These are phyloP conservation scores for Mesorhabditis spiculigera DNA, from an alignment of 2,888 invertebrate genomes.

Conservation along the genomic window DNA sequence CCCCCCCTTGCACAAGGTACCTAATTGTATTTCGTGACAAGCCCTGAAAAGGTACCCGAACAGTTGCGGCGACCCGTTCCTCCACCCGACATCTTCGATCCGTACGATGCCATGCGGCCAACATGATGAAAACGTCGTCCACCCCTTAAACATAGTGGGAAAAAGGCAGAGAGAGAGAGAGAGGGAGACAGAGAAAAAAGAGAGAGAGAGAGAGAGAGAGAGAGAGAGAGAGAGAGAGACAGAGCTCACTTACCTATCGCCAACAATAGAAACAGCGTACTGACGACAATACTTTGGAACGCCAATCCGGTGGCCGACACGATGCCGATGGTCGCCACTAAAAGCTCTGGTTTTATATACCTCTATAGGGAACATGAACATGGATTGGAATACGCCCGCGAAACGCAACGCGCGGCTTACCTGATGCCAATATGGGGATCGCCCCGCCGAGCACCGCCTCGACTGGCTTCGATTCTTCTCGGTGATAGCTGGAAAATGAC, in stretches of 20 bases:
- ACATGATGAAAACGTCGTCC: conserved; percentile 45
- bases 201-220: no score
- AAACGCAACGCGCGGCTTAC: not conserved
- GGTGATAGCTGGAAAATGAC: conserved; percentile 17
- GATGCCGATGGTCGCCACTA: conserved; percentile 37
- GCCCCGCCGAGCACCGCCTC: conserved; percentile 40
- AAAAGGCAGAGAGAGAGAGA: no score
- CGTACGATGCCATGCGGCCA: conserved; percentile 41
- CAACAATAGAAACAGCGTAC: conserved; percentile 37
- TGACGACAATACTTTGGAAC: conserved; percentile 43
- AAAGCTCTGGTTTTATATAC: no score
- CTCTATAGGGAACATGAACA: not conserved
- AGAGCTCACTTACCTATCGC: conserved; percentile 26
- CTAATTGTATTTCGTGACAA: not conserved
- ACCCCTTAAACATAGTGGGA: conserved; percentile 18
- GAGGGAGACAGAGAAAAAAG: no score
- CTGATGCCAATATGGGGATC: conserved; percentile 36
- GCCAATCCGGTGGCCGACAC: conserved; percentile 40
- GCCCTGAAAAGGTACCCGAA: no score
- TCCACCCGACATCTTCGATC: conserved; percentile 16
- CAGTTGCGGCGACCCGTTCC: no score
- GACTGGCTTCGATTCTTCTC: conserved; percentile 35
- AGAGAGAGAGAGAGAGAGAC: no score
- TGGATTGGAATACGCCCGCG: not conserved
- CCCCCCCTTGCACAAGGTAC: not conserved